Percentiles rank a stretch among this genome's conserved stretches.
Evolutionary conservation across 2,113 vertebrate genomes (phyloP).

Genomic region (Tursiops truncatus): DNA sequence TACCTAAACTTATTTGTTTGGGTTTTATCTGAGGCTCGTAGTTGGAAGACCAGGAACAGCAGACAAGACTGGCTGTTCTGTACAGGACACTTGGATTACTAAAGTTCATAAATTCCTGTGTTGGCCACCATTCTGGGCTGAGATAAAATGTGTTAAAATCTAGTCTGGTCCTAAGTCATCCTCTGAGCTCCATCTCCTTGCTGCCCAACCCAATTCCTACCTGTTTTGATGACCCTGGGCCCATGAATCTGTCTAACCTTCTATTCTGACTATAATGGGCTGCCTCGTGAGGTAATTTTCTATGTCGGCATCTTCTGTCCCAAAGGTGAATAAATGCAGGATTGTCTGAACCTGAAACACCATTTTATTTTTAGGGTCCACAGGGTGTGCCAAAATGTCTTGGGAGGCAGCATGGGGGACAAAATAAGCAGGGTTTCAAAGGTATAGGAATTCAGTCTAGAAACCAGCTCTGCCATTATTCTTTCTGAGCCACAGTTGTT

Average conservation of each 20-base stretch:
- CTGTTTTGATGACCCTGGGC: not conserved
- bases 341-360: not conserved
- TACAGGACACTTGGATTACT: not conserved
- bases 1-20: not conserved
- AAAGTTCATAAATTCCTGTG: not conserved
- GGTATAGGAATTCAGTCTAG: not conserved
- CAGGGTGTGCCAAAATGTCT: not conserved
- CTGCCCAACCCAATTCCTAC: not conserved
- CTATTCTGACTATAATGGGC: not conserved
- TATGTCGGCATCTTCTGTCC: not conserved
- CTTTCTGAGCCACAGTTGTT: not conserved
- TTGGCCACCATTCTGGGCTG: not conserved
- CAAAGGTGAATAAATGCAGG: not conserved
- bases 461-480: not conserved
- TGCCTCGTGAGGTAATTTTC: not conserved
- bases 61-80: not conserved
- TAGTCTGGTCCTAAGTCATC: not conserved
- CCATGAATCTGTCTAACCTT: not conserved
- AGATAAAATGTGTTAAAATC: constrained; percentile 47
- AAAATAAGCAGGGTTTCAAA: not conserved
- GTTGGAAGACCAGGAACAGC: not conserved
- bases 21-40: not conserved
- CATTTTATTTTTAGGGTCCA: not conserved
- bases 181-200: not conserved
- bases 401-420: not conserved